Conservation (phyloP, 2,113 vertebrate species). For the Opisthocomus hoazin region DNA sequence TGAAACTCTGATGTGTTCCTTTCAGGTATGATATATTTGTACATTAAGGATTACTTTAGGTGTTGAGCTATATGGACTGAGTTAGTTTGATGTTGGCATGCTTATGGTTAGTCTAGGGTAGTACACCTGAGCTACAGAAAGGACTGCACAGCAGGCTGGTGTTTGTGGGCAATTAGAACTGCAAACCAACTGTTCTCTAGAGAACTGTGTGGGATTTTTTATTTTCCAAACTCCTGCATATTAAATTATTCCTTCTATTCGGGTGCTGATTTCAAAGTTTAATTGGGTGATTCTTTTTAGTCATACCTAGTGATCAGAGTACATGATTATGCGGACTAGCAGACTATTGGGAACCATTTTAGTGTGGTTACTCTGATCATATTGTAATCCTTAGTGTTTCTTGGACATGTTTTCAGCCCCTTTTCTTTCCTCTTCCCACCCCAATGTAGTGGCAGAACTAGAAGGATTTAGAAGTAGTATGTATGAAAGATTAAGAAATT, state of each 20-base stretch:
- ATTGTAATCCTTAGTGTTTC: background rate
- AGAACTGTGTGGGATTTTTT: background rate
- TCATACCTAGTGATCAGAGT: background rate
- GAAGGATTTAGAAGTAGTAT: background rate
- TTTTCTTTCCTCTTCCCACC: background rate
- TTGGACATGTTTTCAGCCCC: background rate
- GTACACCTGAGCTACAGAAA: background rate
- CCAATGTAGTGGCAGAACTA: rapidly evolving
- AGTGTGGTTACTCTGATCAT: background rate
- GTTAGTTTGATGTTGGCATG: background rate
- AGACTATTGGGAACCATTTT: background rate
- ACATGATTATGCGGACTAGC: background rate
- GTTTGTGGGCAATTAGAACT: background rate
- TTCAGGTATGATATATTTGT: constrained; percentile 79
- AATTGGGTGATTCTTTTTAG: background rate
- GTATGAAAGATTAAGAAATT: background rate
- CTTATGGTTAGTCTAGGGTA: background rate
- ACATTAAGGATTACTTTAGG: background rate
- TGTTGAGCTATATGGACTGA: background rate
- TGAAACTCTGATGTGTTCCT: constrained; percentile 95
- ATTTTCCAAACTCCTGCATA: background rate
- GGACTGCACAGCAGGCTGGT: background rate
- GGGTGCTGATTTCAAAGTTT: background rate
- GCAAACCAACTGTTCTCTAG: background rate
- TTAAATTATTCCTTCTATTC: background rate